Conservation (phyloP, 2,888 invertebrate species). For the Drosophila nigricruria region DNA sequence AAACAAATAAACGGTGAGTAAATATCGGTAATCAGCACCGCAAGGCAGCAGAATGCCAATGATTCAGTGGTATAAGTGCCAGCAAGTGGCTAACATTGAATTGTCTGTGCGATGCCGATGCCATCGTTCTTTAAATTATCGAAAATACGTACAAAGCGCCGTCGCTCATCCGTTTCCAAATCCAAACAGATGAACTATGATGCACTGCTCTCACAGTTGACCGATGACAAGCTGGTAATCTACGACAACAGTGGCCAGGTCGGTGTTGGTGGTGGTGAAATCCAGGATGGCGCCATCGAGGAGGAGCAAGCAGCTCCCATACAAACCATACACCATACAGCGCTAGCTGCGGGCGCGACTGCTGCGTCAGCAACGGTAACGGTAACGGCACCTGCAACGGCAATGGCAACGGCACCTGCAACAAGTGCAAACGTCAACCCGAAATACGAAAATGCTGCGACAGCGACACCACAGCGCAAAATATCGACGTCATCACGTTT, state of each 20-base stretch:
- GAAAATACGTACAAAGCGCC: constrained; percentile 67
- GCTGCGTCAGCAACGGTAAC: constrained; percentile 41
- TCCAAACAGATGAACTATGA: constrained; percentile 85
- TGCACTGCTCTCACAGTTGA: constrained; percentile 83
- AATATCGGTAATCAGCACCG: constrained; percentile 72
- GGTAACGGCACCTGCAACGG: not conserved
- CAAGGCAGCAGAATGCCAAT: constrained; percentile 41
- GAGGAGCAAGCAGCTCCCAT: constrained; percentile 81
- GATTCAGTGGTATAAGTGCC: constrained; percentile 62
- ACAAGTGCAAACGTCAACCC: constrained; percentile 51
- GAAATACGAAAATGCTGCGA: constrained; percentile 58
- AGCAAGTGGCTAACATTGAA: constrained; percentile 49
- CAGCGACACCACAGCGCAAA: constrained; percentile 84
- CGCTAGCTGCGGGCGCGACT: constrained; percentile 16
- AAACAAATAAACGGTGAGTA: constrained; percentile 82
- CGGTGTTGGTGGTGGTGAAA: not conserved
- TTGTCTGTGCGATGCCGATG: constrained; percentile 62
- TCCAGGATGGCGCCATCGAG: constrained; percentile 76
- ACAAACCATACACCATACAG: constrained; percentile 69
- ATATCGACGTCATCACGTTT: constrained; percentile 85
- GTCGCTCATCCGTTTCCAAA: constrained; percentile 51
- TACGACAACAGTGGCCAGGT: constrained; percentile 60
- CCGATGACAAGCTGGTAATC: constrained; percentile 82
- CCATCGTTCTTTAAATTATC: constrained; percentile 63
- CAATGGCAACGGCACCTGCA: constrained; percentile 29